Conservation (phyloP, 2,888 invertebrate species). For the Diploptera punctata region DNA sequence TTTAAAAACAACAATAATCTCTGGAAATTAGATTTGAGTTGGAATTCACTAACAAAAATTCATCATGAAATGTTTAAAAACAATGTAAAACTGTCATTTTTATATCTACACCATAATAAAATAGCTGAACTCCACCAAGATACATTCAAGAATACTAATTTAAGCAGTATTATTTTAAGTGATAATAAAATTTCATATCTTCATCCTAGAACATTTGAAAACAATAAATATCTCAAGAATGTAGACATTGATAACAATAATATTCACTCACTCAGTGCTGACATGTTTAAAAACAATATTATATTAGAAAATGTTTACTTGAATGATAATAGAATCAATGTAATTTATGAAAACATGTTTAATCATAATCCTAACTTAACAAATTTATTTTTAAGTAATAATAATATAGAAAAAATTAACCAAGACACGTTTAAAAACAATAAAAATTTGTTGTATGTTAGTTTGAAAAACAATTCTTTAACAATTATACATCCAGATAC, state of each 20-base stretch:
- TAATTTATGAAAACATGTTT: neutral
- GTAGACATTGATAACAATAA: slow-evolving; percentile 8
- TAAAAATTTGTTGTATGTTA: neutral
- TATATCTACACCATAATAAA: slow-evolving; percentile 7
- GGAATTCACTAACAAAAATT: neutral
- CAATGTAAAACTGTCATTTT: neutral
- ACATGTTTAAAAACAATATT: neutral
- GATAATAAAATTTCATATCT: neutral
- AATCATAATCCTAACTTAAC: neutral
- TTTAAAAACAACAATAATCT: slow-evolving; percentile 14
- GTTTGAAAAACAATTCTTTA: neutral
- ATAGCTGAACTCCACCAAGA: neutral
- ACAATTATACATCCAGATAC: neutral
- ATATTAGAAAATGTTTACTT: slow-evolving; percentile 9
- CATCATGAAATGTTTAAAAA: slow-evolving; percentile 4
- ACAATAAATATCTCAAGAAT: neutral
- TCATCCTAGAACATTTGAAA: neutral
- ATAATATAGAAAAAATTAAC: neutral
- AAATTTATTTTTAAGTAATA: neutral
- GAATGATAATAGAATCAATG: neutral
- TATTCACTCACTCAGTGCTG: neutral
- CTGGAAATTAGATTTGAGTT: slow-evolving; percentile 13
- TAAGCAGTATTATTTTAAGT: slow-evolving; percentile 1
- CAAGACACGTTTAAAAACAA: slow-evolving; percentile 23
- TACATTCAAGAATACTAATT: neutral